Evolutionary conservation across 2,888 invertebrate species (phyloP).

Genomic region (Tetanocera ferruginea): DNA sequence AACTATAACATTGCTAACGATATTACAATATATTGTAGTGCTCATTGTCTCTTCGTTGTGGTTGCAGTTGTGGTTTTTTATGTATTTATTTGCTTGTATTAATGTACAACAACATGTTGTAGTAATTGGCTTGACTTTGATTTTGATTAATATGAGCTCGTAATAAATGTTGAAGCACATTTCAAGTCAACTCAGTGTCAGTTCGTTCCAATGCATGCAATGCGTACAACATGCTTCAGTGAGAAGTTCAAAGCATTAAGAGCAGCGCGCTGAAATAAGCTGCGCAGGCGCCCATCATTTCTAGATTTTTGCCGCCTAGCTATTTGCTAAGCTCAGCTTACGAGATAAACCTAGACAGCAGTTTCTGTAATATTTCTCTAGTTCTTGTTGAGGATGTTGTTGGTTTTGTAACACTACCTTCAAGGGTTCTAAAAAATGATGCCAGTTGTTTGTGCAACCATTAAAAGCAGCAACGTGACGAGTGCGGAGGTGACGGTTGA

Average conservation of each 20-base stretch:
- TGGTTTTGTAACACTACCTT: no score
- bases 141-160: constrained; percentile 21
- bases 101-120: background rate
- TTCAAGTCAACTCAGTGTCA: constrained; percentile 31
- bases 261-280: background rate
- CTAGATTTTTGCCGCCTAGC: no score
- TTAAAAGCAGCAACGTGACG: no score
- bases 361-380: no score
- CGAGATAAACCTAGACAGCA: background rate
- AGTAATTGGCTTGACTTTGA: constrained; percentile 27
- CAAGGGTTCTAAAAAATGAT: no score
- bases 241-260: background rate
- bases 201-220: background rate
- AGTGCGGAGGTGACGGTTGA: no score
- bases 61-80: constrained; percentile 38
- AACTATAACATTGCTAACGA: background rate
- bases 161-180: constrained; percentile 12
- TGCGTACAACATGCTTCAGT: background rate
- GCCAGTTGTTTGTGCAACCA: no score
- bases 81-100: background rate
- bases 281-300: background rate
- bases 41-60: constrained; percentile 29
- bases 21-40: background rate
- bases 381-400: no score
- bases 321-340: background rate